These are phyloP conservation scores for Zenarchopterus dispar DNA, from an alignment of 2,797 vertebrate species.

Conservation along the genomic window DNA sequence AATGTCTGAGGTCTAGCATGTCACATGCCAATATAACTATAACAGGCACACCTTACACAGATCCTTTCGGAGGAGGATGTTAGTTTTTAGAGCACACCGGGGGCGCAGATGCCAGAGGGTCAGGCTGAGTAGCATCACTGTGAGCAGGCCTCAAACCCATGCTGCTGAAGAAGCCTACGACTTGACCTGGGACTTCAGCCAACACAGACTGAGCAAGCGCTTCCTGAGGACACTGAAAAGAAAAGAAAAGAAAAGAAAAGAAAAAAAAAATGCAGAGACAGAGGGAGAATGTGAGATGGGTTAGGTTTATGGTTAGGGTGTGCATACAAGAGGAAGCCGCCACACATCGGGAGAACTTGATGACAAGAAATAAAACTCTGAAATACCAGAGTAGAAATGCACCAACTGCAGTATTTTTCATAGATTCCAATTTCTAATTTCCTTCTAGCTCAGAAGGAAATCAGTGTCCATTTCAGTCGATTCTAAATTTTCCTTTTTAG, in stretches of 20 bases:
- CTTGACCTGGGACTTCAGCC: constrained; percentile 94
- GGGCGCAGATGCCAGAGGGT: constrained; percentile 30
- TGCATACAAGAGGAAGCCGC: not conserved
- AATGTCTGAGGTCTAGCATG: not conserved
- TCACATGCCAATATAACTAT: not conserved
- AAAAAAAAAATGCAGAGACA: constrained; percentile 12
- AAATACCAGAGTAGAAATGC: too few species aligned
- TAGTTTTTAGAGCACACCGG: constrained; percentile 1
- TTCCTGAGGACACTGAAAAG: constrained; percentile 82
- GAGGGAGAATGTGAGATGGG: not conserved
- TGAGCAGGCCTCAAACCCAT: constrained; percentile 86
- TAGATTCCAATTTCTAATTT: too few species aligned
- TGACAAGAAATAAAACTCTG: too few species aligned
- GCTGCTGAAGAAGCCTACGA: constrained; percentile 88
- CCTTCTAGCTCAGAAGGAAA: too few species aligned
- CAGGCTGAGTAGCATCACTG: constrained; percentile 19
- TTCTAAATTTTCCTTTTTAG: too few species aligned
- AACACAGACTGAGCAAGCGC: constrained; percentile 89
- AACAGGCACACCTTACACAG: not conserved
- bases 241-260: constrained; percentile 14
- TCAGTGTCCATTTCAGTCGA: too few species aligned
- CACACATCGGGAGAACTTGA: too few species aligned
- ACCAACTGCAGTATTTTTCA: not conserved
- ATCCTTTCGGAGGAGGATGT: not conserved
- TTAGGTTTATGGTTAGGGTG: too few species aligned